These are phyloP conservation scores for Hippocampus kuda DNA, from an alignment of 2,797 vertebrate species.

Conservation along the genomic window DNA sequence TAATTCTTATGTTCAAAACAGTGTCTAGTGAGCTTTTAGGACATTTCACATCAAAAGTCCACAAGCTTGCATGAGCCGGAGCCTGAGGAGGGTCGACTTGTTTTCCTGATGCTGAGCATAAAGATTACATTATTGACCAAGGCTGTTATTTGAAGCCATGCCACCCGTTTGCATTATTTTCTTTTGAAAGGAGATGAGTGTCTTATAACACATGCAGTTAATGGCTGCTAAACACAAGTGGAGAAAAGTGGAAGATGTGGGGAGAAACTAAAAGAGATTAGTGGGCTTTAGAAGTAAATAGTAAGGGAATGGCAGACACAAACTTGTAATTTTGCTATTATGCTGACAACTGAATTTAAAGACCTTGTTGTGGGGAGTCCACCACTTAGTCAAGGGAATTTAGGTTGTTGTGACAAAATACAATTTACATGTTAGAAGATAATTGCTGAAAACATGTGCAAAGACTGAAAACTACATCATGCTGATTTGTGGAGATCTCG, in stretches of 20 bases:
- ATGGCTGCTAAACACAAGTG: background rate
- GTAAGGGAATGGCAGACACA: background rate
- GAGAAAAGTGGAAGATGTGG: background rate
- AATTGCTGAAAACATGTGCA: background rate
- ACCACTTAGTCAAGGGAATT: background rate
- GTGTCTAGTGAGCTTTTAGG: conserved; percentile 10
- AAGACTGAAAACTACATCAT: background rate
- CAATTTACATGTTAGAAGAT: background rate
- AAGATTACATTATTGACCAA: conserved; percentile 52
- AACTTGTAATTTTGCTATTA: background rate
- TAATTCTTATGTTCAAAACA: background rate
- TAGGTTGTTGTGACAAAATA: background rate
- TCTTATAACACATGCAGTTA: background rate
- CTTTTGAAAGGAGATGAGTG: background rate
- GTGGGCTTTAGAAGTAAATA: background rate
- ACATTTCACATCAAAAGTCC: conserved; percentile 31
- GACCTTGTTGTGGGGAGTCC: background rate
- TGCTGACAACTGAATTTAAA: background rate
- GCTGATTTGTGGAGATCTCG: background rate
- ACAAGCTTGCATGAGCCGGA: conserved; percentile 23
- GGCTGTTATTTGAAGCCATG: conserved; percentile 24
- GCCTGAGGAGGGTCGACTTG: conserved; percentile 25
- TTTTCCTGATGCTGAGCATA: conserved; percentile 35
- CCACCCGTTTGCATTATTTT: background rate
- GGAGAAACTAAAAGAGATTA: background rate